These are phyloP conservation scores for Prosapia bicincta DNA, from an alignment of 2,888 invertebrate species.

Conservation along the genomic window DNA sequence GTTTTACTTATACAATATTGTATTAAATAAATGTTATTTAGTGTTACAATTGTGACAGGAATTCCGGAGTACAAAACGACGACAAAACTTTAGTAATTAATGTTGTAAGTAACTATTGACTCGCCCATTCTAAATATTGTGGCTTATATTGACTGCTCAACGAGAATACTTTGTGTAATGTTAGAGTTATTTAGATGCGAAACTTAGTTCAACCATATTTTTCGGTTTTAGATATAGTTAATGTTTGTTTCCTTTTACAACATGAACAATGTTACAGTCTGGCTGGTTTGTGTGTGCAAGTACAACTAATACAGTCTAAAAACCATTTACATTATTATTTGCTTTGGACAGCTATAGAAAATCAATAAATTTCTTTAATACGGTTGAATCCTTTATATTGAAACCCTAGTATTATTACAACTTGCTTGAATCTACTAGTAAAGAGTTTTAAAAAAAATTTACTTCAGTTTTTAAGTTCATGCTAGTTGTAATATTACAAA, in stretches of 20 bases:
- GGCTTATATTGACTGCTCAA: slow-evolving; percentile 28
- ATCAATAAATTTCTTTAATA: no score
- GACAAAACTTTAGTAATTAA: background rate
- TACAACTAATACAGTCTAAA: no score
- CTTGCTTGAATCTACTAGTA: no score
- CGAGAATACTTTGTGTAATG: background rate
- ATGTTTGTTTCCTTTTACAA: slow-evolving; percentile 4
- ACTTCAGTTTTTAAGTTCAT: no score
- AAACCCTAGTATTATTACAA: no score
- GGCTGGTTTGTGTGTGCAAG: no score
- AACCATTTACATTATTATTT: no score
- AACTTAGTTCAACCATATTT: background rate
- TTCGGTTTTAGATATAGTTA: slow-evolving; percentile 4
- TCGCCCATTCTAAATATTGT: slow-evolving; percentile 26
- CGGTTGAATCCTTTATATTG: no score
- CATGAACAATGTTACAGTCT: slow-evolving; percentile 11
- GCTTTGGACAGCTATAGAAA: no score
- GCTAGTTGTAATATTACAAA: no score
- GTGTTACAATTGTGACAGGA: background rate
- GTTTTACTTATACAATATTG: background rate
- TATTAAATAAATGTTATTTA: background rate
- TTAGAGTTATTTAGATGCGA: background rate
- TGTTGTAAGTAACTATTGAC: background rate
- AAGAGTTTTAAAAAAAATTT: no score
- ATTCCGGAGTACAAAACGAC: background rate